Percentiles rank a stretch among this genome's conserved stretches.
These are phyloP conservation scores for Lanius collurio DNA, from an alignment of 2,113 vertebrate genomes.

Conservation along the genomic window DNA sequence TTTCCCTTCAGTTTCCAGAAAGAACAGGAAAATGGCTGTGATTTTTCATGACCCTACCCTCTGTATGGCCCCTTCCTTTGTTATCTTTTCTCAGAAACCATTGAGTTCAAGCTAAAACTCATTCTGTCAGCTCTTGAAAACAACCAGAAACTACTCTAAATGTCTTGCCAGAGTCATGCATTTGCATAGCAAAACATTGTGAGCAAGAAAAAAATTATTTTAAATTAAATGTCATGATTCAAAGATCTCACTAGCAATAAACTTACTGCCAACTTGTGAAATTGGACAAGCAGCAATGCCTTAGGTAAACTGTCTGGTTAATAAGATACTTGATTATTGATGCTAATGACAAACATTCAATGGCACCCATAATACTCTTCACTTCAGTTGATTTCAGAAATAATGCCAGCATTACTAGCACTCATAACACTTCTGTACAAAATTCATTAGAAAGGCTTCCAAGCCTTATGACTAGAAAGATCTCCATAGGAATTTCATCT, in stretches of 20 bases:
- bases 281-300: not conserved
- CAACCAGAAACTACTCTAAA: not conserved
- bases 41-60: not conserved
- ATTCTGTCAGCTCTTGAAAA: not conserved
- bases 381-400: not conserved
- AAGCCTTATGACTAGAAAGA: not conserved
- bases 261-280: not conserved
- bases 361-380: not conserved
- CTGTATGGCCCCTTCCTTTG: not conserved
- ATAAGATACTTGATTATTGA: not conserved
- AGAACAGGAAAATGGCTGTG: not conserved
- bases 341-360: not conserved
- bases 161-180: not conserved
- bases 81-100: not conserved
- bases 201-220: not conserved
- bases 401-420: not conserved
- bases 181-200: not conserved
- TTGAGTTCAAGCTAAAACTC: not conserved
- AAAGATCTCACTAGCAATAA: not conserved
- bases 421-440: not conserved
- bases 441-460: not conserved
- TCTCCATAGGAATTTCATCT: not conserved
- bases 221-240: not conserved
- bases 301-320: not conserved
- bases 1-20: not conserved